Conservation (phyloP, 2,888 invertebrate species). For the Yponomeuta cagnagella region DNA sequence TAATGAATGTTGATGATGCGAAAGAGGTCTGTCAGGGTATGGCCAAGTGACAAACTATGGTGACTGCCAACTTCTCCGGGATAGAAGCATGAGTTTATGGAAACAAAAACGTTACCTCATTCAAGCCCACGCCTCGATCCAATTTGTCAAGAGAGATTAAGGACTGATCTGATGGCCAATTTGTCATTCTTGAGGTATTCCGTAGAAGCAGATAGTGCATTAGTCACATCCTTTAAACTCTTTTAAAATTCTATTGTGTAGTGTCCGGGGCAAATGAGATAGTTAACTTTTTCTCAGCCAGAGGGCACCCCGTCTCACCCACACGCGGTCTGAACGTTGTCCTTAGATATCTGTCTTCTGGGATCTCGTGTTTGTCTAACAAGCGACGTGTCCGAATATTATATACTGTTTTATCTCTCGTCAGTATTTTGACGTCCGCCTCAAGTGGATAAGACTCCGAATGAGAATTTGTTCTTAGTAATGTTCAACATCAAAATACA, state of each 20-base stretch:
- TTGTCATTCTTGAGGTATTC: slow-evolving; percentile 35
- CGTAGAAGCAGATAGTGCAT: slow-evolving; percentile 32
- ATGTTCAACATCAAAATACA: neutral
- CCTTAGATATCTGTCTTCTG: slow-evolving; percentile 64
- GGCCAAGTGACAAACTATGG: too few species aligned
- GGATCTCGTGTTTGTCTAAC: slow-evolving; percentile 73
- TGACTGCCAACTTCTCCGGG: too few species aligned
- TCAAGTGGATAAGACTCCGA: slow-evolving; percentile 32
- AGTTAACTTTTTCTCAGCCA: slow-evolving; percentile 3
- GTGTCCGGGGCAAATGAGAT: neutral
- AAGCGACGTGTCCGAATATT: slow-evolving; percentile 71
- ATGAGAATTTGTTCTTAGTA: neutral
- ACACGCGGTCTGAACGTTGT: slow-evolving; percentile 51
- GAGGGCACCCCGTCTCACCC: slow-evolving; percentile 53
- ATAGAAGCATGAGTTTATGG: too few species aligned
- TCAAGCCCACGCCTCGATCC: neutral
- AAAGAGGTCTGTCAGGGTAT: too few species aligned
- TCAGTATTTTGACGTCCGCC: slow-evolving; percentile 30
- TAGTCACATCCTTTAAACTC: slow-evolving; percentile 44
- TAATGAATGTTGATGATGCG: too few species aligned
- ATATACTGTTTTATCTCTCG: slow-evolving; percentile 59
- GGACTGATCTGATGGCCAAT: slow-evolving; percentile 44
- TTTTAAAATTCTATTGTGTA: slow-evolving; percentile 25
- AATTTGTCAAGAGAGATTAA: neutral
- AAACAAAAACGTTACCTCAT: too few species aligned